Base-by-base conservation (phyloP, 2,888 invertebrate species). In the Drosophila kambysellisi region DNA sequence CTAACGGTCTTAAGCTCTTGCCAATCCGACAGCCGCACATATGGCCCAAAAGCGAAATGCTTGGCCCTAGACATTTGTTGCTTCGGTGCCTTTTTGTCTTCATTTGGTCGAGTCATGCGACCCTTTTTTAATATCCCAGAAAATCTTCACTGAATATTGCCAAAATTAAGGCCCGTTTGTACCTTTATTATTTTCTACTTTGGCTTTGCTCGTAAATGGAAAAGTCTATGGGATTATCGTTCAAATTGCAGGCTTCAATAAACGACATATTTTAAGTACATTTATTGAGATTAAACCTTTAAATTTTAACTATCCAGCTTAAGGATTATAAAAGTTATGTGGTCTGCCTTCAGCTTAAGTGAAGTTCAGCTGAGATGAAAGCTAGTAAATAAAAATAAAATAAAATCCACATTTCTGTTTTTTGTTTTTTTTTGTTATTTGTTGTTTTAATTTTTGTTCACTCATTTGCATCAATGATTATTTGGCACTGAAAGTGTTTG, bases 121-220 rank as follows among this genome's bases (percentile, higher is more conserved):
- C 83, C 90, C 75, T 84, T 71, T 51, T 61, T 70, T 72, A 70
- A 66, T 80, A 74, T 70, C 73, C 35, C 54, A 70, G 54, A 61
- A 73, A 79, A 76, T 70, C 68, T 72, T 64, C 54, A 70, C 65
- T 58, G 79, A 84, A 77, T 80, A 64, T 70, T 69, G 68, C 41
- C 51, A 56, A 88, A 74, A 77, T 83, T 74, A 71, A 89, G 85
- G 80, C 71, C 70, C 64, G 35, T 56, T 58, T 68, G 57, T 83
- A 70, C 75, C 78, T 72, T 73, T 74, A 58, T 66, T 74, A 70
- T 70, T 70, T 66, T 72, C 25, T 50, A 74, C 71, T 77, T 69
- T 58, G 68, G 64, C 52, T 37, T 37, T 74, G 65, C 50, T 54
- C 48, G 69, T 25, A 32, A 67, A 74, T 35, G 70, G 79, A 72